Evolutionary conservation across 2,113 vertebrate species (phyloP), one percentile per base, ranked within the genome.

Genomic region (Calypte anna): DNA sequence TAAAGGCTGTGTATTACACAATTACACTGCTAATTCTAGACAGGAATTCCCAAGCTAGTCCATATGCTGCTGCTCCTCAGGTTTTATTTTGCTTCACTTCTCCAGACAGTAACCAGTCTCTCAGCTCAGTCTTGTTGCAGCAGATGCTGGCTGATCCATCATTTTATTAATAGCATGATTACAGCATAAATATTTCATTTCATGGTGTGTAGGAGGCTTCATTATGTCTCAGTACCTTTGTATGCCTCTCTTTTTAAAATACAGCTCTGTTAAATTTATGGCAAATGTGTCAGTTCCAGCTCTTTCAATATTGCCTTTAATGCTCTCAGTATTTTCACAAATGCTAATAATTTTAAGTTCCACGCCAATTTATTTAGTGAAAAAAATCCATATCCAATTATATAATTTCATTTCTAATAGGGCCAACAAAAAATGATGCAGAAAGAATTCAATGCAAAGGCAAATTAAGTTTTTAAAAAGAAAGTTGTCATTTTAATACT

Each of bases 81-180:
- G 14, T 87, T 43, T 53, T 17, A 24, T 4, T 21, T 3, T 54
- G 48, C 63, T 84, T 46, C 4, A 2, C 54, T 69, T 68, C 43
- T 40, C 61, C 43, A 79, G 62, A 51, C 54, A 74, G 55, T 4
- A 74, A 50, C 17, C 46, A 66, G 53, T 18, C 82, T 58, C 40
- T 69, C 76, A 53, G 67, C 36, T 43, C n/a, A 67, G 70, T 62
- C 58, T 25, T 62, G 53, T 14, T 89, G 84, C 81, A 82, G 83
- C 81, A 91, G 85, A 82, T 10, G 0, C 66, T 64, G 40, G 7
- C 88, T 89, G 77, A 95, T 93, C 74, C 75, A 88, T 95, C 66
- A 59, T 70, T 85, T 96, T 96, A 97, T 95, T 96, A 96, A 96
- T 94, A 96, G 90, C 22, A 86, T 51, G 88, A 93, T 93, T 79